phyloP scores from a whole-genome alignment of 2,113 vertebrate species.

The Scatophagus argus region DNA sequence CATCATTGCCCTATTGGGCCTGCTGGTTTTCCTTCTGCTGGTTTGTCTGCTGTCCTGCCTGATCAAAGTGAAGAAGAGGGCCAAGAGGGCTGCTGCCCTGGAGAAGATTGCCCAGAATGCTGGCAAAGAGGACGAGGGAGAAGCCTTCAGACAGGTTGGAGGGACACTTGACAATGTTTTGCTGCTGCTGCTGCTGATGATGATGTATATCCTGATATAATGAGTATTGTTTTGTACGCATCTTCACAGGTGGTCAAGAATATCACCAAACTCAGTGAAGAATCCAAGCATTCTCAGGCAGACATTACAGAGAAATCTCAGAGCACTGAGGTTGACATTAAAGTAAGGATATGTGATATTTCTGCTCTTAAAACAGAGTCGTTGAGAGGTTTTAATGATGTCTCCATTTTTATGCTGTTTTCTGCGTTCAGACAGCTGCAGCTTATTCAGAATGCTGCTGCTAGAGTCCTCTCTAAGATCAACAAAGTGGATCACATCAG shows the following conservation, averaged over 20 bases:
- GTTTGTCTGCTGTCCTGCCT: constrained; percentile 85
- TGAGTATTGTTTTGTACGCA: constrained; percentile 12
- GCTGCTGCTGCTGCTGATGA: too few species aligned
- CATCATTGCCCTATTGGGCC: constrained; percentile 81
- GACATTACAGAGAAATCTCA: constrained; percentile 85
- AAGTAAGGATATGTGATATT: constrained; percentile 71
- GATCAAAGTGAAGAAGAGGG: constrained; percentile 83
- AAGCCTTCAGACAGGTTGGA: constrained; percentile 84
- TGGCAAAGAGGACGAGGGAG: constrained; percentile 84
- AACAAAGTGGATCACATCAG: constrained; percentile 71
- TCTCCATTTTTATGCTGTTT: constrained; percentile 60
- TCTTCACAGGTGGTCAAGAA: constrained; percentile 84
- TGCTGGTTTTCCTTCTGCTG: constrained; percentile 83
- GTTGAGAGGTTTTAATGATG: constrained; percentile 39
- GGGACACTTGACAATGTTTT: background rate
- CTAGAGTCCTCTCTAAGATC: constrained; percentile 70
- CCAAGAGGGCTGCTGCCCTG: constrained; percentile 79
- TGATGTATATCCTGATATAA: background rate
- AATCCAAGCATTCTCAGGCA: constrained; percentile 84
- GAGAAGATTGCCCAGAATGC: constrained; percentile 82
- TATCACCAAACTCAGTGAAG: constrained; percentile 83
- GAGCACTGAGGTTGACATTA: constrained; percentile 87
- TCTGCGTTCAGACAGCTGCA: constrained; percentile 71
- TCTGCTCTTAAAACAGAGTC: background rate
- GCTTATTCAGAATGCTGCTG: constrained; percentile 71